Base-by-base conservation (phyloP, 2,888 invertebrate species). In the Drosophila limbata region DNA sequence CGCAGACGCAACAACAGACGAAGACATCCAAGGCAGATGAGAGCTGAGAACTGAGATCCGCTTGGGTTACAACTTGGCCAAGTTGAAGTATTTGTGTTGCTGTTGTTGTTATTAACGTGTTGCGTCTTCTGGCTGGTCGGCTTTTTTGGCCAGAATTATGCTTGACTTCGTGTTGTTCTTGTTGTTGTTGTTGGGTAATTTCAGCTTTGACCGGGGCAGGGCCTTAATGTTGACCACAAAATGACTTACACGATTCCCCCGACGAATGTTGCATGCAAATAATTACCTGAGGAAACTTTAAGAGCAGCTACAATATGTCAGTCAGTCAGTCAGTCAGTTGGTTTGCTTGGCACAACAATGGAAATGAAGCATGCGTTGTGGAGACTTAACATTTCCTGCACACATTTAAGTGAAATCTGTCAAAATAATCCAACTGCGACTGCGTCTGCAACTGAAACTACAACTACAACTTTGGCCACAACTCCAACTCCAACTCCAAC, bases 231-330 rank as follows among this genome's bases (percentile, higher is more conserved):
- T 84, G 89, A 88, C 84, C 89, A 81, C 84, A 87, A 74, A 72
- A 69, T 77, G 77, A 67, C 64, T 70, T 75, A 78, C 78, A 71
- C 60, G 75, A 72, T 33, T 40, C 33, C 44, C 42, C 40, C 45
- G 1, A 57, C 56, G 56, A 50, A 53, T 42, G 78, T 90, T 89
- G 91, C 91, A 91, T 91, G 91, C 83, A 81, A 83, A 89, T 89
- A 91, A 90, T 91, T 90, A 81, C 88, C 75, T 57, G 64, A 88
- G 67, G 77, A 74, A 80, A 80, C 56, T 63, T 44, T 66, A 76
- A 55, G 65, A 63, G 67, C 64, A 69, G 69, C 66, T 50, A 61
- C 48, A 59, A 61, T 69, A 53, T 63, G 68, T 68, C 55, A 39
- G 61, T 42, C 61, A 40, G 40, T 35, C 47, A 9, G 37, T 19